Conservation (phyloP, 2,797 vertebrate genomes). For the Anguilla obscura region DNA sequence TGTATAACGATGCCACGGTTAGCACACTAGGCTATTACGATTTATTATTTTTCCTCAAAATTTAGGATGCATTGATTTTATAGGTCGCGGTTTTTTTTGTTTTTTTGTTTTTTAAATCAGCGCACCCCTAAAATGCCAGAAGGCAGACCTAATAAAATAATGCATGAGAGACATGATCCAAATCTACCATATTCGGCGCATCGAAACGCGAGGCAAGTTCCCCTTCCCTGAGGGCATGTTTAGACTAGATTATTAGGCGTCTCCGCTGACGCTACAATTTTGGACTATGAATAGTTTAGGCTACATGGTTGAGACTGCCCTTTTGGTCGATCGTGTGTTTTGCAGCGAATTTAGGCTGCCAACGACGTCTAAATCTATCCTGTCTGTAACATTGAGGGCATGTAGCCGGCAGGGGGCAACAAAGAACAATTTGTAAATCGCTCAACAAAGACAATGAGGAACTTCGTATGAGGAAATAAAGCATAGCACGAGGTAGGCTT, state of each 20-base stretch:
- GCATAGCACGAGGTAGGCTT: background rate
- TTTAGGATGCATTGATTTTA: too few relatives aligned
- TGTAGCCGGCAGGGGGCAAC: conserved; percentile 64
- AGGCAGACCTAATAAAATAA: too few relatives aligned
- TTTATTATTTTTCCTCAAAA: too few relatives aligned
- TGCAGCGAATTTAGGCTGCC: conserved; percentile 57
- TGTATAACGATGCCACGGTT: too few relatives aligned
- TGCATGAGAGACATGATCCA: too few relatives aligned
- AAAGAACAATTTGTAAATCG: background rate
- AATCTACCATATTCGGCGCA: too few relatives aligned
- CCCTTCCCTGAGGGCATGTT: background rate
- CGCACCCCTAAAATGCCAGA: too few relatives aligned
- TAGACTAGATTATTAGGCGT: background rate
- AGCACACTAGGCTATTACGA: too few relatives aligned
- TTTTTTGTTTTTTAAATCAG: too few relatives aligned
- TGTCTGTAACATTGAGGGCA: conserved; percentile 14
- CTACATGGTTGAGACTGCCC: conserved; percentile 59
- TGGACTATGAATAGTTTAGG: background rate
- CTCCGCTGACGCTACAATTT: background rate
- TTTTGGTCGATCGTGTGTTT: conserved; percentile 56
- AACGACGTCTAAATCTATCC: conserved; percentile 8
- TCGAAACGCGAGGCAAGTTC: too few relatives aligned
- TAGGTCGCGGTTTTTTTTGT: too few relatives aligned
- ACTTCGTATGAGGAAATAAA: background rate
- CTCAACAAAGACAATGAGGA: background rate